Conservation (phyloP, 2,113 vertebrate genomes). For the Mormoops blainvillei region DNA sequence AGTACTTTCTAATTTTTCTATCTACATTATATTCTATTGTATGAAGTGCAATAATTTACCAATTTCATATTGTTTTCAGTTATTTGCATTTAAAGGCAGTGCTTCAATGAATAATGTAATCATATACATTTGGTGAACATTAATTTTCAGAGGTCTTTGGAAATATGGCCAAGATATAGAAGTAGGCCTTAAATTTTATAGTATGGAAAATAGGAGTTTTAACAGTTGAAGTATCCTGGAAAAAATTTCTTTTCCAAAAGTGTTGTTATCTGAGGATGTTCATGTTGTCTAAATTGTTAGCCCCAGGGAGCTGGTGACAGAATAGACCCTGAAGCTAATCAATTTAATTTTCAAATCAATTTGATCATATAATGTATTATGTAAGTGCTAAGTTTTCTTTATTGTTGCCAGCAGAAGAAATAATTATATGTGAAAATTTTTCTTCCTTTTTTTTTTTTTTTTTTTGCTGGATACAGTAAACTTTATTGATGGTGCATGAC, state of each 20-base stretch:
- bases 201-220: not conserved
- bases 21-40: not conserved
- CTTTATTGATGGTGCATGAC: no score
- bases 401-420: conserved; percentile 6
- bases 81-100: not conserved
- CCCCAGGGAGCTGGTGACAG: not conserved
- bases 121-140: not conserved
- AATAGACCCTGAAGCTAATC: not conserved
- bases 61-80: not conserved
- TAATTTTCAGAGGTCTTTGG: not conserved
- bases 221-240: not conserved
- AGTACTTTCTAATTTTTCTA: not conserved
- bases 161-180: not conserved
- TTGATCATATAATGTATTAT: conserved; percentile 8
- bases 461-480: no score
- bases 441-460: no score
- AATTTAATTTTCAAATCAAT: conserved; percentile 14
- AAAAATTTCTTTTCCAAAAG: not conserved
- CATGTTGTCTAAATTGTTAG: not conserved
- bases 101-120: not conserved
- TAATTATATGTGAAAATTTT: conserved; percentile 30
- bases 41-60: not conserved
- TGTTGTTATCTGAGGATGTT: not conserved
- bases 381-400: not conserved
- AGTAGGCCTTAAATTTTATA: conserved; percentile 20